A percentile compares a stretch with the other conserved stretches of the same genome.
These are phyloP conservation scores for Asteroscopus sphinx DNA, from an alignment of 2,888 invertebrate genomes.

Conservation along the genomic window DNA sequence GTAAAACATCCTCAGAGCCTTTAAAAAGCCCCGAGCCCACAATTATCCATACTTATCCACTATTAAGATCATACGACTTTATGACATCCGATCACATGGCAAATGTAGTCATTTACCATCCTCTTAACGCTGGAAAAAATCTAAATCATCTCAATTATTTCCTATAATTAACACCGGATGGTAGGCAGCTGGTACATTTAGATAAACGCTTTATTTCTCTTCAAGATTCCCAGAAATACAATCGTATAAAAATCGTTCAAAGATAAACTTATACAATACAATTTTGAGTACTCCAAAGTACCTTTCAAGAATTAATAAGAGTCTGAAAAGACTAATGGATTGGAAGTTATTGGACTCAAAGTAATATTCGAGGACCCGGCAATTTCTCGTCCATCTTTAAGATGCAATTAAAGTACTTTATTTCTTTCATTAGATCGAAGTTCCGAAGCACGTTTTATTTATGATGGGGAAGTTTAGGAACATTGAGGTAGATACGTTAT, in stretches of 20 bases:
- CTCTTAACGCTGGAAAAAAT: constrained; percentile 18
- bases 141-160: constrained; percentile 24
- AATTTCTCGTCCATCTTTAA: constrained; percentile 68
- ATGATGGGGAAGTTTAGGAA: constrained; percentile 63
- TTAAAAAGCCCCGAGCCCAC: constrained; percentile 10
- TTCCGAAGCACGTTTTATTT: constrained; percentile 70
- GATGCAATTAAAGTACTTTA: constrained; percentile 78
- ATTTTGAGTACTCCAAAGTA: constrained; percentile 47
- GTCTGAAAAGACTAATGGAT: constrained; percentile 68
- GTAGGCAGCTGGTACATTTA: constrained; percentile 17
- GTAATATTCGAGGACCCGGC: constrained; percentile 54
- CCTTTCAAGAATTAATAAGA: constrained; percentile 60
- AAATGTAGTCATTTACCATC: constrained; percentile 29
- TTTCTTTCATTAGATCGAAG: constrained; percentile 77
- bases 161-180: constrained; percentile 22
- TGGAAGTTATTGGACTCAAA: constrained; percentile 60
- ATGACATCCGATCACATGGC: constrained; percentile 26
- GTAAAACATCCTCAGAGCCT: not conserved
- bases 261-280: constrained; percentile 50
- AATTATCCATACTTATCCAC: constrained; percentile 30
- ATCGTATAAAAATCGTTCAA: constrained; percentile 31
- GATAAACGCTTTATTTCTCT: constrained; percentile 28
- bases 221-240: constrained; percentile 25
- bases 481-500: constrained; percentile 59
- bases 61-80: constrained; percentile 27